These are phyloP conservation scores for Lamproptera curius DNA, from an alignment of 2,888 invertebrate species.

Conservation along the genomic window DNA sequence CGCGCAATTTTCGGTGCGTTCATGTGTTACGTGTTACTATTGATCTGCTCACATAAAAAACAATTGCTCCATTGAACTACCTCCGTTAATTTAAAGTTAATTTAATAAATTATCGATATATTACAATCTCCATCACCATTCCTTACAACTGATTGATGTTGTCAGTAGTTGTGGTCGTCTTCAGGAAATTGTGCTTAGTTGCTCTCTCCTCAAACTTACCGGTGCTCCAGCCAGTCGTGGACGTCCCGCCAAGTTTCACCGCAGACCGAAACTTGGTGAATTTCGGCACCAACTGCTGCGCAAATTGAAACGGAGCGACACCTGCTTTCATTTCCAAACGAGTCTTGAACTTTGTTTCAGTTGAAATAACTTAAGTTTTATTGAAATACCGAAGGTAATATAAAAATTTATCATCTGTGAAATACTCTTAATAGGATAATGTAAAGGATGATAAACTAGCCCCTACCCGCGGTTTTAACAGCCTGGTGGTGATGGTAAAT, in stretches of 20 bases:
- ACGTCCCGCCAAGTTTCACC: slow-evolving; percentile 57
- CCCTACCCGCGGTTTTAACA: too few species aligned
- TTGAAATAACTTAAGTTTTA: too few species aligned
- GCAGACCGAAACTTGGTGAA: slow-evolving; percentile 31
- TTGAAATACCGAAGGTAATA: too few species aligned
- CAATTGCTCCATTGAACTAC: too few species aligned
- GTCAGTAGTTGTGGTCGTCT: slow-evolving; percentile 20
- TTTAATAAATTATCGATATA: too few species aligned
- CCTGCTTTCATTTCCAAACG: neutral
- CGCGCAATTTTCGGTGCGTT: too few species aligned
- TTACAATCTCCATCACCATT: slow-evolving; percentile 10
- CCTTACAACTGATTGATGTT: slow-evolving; percentile 10
- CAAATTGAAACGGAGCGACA: slow-evolving; percentile 3
- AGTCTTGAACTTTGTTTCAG: neutral
- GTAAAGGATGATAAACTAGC: too few species aligned
- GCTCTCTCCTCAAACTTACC: slow-evolving; percentile 35
- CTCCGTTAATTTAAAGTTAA: too few species aligned
- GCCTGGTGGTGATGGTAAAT: too few species aligned
- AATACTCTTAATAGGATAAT: too few species aligned
- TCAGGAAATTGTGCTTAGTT: slow-evolving; percentile 21
- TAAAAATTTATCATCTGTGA: too few species aligned
- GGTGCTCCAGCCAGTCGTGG: slow-evolving; percentile 45
- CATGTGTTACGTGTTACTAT: neutral
- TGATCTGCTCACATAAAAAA: neutral
- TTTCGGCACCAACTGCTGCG: slow-evolving; percentile 3